Percentiles rank a stretch among this genome's conserved stretches.
Evolutionary conservation across 2,888 invertebrate species (phyloP).

Genomic region (Rhabditoides inermis): DNA sequence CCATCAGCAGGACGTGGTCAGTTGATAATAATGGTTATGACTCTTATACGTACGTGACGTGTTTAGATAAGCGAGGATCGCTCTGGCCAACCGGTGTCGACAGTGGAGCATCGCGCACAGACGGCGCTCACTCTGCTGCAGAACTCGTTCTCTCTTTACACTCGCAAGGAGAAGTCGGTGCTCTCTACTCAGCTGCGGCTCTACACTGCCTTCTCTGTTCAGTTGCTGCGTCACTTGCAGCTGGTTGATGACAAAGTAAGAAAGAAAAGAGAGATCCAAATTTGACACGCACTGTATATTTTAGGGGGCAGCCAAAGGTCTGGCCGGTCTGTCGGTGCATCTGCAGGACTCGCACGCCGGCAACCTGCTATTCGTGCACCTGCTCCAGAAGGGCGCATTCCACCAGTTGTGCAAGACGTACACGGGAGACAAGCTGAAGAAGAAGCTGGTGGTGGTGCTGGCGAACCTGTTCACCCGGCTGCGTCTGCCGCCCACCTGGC

Average conservation of each 20-base stretch:
- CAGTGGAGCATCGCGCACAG: constrained; percentile 8
- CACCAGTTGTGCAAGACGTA: constrained; percentile 31
- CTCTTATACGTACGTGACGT: no score
- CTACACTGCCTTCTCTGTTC: constrained; percentile 43
- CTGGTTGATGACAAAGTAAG: constrained; percentile 37
- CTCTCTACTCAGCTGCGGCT: constrained; percentile 35
- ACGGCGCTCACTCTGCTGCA: constrained; percentile 39
- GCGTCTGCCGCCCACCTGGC: constrained; percentile 32
- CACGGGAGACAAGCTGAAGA: constrained; percentile 23
- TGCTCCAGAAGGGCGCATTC: constrained; percentile 43
- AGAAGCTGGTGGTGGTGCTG: constrained; percentile 33
- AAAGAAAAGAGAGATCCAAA: not conserved
- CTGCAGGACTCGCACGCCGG: constrained; percentile 39
- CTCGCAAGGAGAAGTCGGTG: constrained; percentile 26
- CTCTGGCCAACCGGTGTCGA: not conserved
- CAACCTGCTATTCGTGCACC: constrained; percentile 43
- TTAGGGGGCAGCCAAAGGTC: constrained; percentile 37
- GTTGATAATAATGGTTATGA: no score
- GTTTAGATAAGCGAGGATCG: not conserved
- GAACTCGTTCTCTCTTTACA: constrained; percentile 42
- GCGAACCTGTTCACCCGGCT: constrained; percentile 45
- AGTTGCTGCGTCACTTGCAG: constrained; percentile 42
- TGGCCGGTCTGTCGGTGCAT: constrained; percentile 39
- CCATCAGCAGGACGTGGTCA: constrained; percentile 26
- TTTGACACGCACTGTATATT: constrained; percentile 1